phyloP scores from a whole-genome alignment of 1,140 invertebrate species.

The Teleogryllus occipitalis region DNA sequence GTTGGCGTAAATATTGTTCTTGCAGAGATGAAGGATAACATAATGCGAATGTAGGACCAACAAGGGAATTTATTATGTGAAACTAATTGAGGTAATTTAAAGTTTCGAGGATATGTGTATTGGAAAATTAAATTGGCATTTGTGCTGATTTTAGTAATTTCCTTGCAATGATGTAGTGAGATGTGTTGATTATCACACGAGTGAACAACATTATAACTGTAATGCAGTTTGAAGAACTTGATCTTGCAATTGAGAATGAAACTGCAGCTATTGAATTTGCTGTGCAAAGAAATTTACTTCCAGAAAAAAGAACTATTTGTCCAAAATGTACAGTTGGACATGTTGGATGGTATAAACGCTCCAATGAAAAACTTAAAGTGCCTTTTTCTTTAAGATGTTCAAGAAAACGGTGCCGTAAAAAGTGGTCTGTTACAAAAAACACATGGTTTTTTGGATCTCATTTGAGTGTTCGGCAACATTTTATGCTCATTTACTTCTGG shows the following conservation, averaged over 20 bases:
- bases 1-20: no score
- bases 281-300: conserved; percentile 12
- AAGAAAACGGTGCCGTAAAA: conserved; percentile 17
- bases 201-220: background rate
- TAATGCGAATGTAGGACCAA: no score
- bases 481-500: conserved; percentile 15
- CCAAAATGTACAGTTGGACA: conserved; percentile 9
- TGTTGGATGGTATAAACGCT: conserved; percentile 17
- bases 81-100: background rate
- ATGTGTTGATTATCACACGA: background rate
- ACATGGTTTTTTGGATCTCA: conserved; percentile 18
- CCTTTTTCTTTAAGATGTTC: conserved; percentile 16
- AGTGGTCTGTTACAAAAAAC: conserved; percentile 16
- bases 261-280: conserved; percentile 5
- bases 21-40: no score
- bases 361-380: conserved; percentile 15
- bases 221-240: conserved; percentile 15
- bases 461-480: conserved; percentile 13
- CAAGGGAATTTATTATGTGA: no score
- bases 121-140: background rate
- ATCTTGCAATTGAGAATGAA: conserved; percentile 15
- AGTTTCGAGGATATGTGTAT: background rate
- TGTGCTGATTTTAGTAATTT: background rate
- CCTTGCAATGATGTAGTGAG: background rate
- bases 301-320: conserved; percentile 11